A percentile compares a stretch with the other conserved stretches of the same genome.
These are phyloP conservation scores for Enteromius mattozi DNA, from an alignment of 2,797 vertebrate genomes.

Conservation along the genomic window DNA sequence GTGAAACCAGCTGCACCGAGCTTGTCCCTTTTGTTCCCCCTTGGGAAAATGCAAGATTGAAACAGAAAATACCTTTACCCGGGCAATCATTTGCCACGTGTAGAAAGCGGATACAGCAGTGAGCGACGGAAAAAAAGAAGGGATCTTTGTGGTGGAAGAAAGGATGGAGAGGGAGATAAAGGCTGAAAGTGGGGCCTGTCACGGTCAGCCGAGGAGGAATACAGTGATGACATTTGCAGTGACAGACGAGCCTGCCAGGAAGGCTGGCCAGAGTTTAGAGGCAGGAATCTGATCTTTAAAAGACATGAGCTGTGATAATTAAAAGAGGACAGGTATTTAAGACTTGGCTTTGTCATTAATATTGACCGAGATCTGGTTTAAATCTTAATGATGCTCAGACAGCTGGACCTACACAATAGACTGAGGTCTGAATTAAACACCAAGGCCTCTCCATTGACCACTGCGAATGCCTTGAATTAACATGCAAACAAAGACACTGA, in stretches of 20 bases:
- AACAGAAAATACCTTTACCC: constrained; percentile 98
- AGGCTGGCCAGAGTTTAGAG: constrained; percentile 85
- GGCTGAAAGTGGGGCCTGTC: constrained; percentile 81
- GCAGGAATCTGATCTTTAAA: constrained; percentile 95
- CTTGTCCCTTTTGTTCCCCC: constrained; percentile 88
- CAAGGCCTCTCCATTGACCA: background rate
- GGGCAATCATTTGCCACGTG: constrained; percentile 97
- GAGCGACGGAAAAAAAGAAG: constrained; percentile 82
- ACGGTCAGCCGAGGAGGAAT: constrained; percentile 84
- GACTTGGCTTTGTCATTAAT: constrained; percentile 84
- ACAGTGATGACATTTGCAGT: constrained; percentile 96
- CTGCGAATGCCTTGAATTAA: constrained; percentile 1
- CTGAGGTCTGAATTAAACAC: constrained; percentile 29
- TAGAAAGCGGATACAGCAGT: constrained; percentile 95
- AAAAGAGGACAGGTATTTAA: constrained; percentile 90
- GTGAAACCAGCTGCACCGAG: constrained; percentile 96
- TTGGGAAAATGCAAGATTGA: constrained; percentile 99
- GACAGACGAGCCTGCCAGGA: constrained; percentile 92
- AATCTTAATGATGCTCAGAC: constrained; percentile 85
- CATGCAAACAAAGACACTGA: constrained; percentile 18
- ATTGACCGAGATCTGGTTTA: constrained; percentile 79
- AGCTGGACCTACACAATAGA: constrained; percentile 62
- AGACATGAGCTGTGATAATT: constrained; percentile 90
- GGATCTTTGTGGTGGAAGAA: constrained; percentile 91
- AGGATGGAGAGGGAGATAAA: constrained; percentile 88